A percentile compares a stretch with the other conserved stretches of the same genome.
phyloP scores from a whole-genome alignment of 2,888 invertebrate genomes.

The Drosophila kambysellisi region DNA sequence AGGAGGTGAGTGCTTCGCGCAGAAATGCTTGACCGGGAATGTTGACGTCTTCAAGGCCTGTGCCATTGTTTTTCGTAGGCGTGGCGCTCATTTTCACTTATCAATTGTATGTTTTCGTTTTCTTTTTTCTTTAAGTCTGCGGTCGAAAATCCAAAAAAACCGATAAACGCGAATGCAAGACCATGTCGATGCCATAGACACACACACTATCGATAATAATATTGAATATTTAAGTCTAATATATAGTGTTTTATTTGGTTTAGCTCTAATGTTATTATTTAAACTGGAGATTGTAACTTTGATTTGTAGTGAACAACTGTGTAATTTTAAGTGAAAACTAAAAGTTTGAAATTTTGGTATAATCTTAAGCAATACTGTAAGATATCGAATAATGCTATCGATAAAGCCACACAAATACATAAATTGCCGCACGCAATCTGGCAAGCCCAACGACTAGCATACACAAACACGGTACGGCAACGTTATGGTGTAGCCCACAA shows the following conservation, averaged over 20 bases:
- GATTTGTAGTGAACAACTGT: too few species aligned
- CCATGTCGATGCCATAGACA: slow-evolving; percentile 3
- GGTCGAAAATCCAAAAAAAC: neutral
- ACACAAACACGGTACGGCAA: slow-evolving; percentile 57
- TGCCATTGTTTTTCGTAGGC: slow-evolving; percentile 85
- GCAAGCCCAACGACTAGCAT: slow-evolving; percentile 57
- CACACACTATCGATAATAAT: slow-evolving; percentile 4
- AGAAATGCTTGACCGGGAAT: slow-evolving; percentile 94
- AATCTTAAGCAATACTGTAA: neutral
- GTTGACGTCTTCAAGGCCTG: slow-evolving; percentile 93
- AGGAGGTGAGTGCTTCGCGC: slow-evolving; percentile 96
- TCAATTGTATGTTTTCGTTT: slow-evolving; percentile 4
- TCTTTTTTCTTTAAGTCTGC: neutral
- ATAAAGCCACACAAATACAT: neutral
- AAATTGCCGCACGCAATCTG: slow-evolving; percentile 7
- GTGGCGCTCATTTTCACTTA: slow-evolving; percentile 73
- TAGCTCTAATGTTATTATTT: neutral
- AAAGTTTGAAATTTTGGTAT: neutral
- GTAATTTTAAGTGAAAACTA: neutral
- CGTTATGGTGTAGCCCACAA: slow-evolving; percentile 36
- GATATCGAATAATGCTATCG: neutral
- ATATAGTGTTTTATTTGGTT: neutral
- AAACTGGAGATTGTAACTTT: neutral
- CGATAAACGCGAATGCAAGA: slow-evolving; percentile 5
- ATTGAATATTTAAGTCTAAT: neutral